phyloP scores from a whole-genome alignment of 2,797 vertebrate species.

The Rhyacichthys aspro region DNA sequence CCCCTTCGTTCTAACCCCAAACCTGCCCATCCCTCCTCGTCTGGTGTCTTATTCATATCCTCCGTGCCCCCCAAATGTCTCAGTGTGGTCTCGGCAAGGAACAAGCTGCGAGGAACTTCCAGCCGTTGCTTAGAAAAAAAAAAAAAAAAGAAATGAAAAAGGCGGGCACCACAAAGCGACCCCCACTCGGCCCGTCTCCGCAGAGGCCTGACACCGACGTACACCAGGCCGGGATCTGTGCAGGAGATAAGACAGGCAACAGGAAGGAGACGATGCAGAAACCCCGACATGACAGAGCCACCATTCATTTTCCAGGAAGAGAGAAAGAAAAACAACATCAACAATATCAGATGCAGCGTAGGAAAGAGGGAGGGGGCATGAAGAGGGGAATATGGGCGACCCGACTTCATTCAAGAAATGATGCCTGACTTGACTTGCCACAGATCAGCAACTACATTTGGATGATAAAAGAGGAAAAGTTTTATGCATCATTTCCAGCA shows the following conservation, averaged over 20 bases:
- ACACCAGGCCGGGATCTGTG: constrained; percentile 68
- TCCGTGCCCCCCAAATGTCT: constrained; percentile 8
- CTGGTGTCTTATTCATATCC: constrained; percentile 14
- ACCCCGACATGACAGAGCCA: constrained; percentile 68
- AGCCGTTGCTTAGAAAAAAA: constrained; percentile 27
- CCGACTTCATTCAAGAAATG: constrained; percentile 54
- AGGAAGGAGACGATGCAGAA: constrained; percentile 81
- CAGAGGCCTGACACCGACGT: constrained; percentile 59
- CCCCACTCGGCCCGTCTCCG: constrained; percentile 26
- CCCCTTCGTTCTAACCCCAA: constrained; percentile 8
- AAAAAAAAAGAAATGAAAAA: constrained; percentile 42
- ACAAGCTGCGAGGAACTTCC: constrained; percentile 41
- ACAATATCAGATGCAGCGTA: constrained; percentile 72
- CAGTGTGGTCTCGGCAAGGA: constrained; percentile 27
- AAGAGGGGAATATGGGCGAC: constrained; percentile 21
- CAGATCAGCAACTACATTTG: constrained; percentile 12
- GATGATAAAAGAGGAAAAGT: constrained; percentile 9
- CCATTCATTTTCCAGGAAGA: constrained; percentile 77
- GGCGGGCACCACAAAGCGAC: constrained; percentile 8
- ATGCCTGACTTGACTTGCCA: constrained; percentile 39
- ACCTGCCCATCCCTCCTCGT: constrained; percentile 11
- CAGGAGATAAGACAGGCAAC: constrained; percentile 78
- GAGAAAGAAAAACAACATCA: constrained; percentile 78
- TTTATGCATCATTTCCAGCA: too few relatives aligned
- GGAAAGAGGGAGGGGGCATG: constrained; percentile 16